Evolutionary conservation across 2,113 vertebrate genomes (phyloP), one percentile per base, ranked within the genome.

Genomic region (Pelobates fuscus): DNA sequence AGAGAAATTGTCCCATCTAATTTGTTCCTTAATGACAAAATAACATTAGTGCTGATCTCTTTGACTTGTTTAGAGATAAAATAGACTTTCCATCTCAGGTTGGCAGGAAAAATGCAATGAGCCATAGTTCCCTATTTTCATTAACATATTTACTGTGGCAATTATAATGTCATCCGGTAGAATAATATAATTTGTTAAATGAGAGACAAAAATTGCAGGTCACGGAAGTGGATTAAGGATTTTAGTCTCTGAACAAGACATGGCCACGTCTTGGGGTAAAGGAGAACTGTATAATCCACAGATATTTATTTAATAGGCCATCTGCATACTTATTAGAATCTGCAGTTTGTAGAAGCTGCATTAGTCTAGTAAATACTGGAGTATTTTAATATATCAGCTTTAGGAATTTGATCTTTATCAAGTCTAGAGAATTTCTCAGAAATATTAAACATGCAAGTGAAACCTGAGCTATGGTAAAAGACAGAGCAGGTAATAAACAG

Each of bases 81-180:
- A 65, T 65, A 43, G 25, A 15, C 66, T 68, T 68, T 68, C 66
- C 26, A 55, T 55, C 49, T 55, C 26, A 23, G 18, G 23, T 70
- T 30, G 68, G 55, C 5, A 60, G 55, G 32, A 60, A 60, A 41
- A 59, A 70, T 70, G 55, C 37, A 60, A 60, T 60, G 55, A 70
- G 55, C 32, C 55, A 27, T 44, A 10, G 21, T 54, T 70, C 32
- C 44, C 52, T 58, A 58, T 57, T 70, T 70, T 55, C 27, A 18
- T 68, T 70, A 70, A 60, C 54, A 44, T 43, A 20, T 70, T 60
- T 70, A 70, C 68, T 27, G 58, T 70, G 54, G 29, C 55, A 70
- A 37, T 68, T 68, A 54, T 30, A 68, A 23, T 18, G 46, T 68
- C 46, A 68, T 70, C 25, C 27, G 8, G 20, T 24, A 26, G 21